Conservation (phyloP, 2,888 invertebrate genomes). For the Idaea biselata region DNA sequence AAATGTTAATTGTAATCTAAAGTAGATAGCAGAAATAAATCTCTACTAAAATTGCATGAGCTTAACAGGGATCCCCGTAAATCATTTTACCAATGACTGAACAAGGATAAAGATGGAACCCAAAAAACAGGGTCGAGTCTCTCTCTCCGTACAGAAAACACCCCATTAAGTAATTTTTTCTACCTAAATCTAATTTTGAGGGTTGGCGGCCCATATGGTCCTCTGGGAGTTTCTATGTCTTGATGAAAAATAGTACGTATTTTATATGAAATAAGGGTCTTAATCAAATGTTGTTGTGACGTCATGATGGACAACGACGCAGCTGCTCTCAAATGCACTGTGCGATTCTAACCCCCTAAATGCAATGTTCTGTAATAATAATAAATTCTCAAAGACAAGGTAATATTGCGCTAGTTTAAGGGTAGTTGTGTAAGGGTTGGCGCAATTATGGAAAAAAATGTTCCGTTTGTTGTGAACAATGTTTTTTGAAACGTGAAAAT, state of each 20-base stretch:
- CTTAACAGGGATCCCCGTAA: constrained; percentile 30
- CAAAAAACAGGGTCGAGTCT: constrained; percentile 49
- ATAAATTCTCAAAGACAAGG: constrained; percentile 75
- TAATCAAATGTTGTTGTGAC: constrained; percentile 29
- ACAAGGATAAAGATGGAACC: constrained; percentile 45
- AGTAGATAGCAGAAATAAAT: constrained; percentile 10
- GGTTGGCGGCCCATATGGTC: constrained; percentile 72
- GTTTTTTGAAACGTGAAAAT: constrained; percentile 32
- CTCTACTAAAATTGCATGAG: constrained; percentile 21
- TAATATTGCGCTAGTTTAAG: constrained; percentile 51
- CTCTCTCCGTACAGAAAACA: constrained; percentile 71
- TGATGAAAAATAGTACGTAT: constrained; percentile 35
- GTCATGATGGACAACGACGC: constrained; percentile 42
- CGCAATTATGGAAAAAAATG: constrained; percentile 59
- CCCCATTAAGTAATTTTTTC: constrained; percentile 78
- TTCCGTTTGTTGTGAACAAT: constrained; percentile 38
- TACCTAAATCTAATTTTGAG: constrained; percentile 71
- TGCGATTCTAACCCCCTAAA: constrained; percentile 62
- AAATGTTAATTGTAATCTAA: neutral
- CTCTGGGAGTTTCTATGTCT: constrained; percentile 51
- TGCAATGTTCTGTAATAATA: constrained; percentile 74
- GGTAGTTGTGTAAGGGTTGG: constrained; percentile 55
- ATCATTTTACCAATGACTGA: constrained; percentile 37
- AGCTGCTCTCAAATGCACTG: constrained; percentile 70
- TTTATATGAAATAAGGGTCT: constrained; percentile 17